Percentiles rank a stretch among this genome's conserved stretches.
Conservation (phyloP, 2,113 vertebrate genomes). For the Gulo gulo region DNA sequence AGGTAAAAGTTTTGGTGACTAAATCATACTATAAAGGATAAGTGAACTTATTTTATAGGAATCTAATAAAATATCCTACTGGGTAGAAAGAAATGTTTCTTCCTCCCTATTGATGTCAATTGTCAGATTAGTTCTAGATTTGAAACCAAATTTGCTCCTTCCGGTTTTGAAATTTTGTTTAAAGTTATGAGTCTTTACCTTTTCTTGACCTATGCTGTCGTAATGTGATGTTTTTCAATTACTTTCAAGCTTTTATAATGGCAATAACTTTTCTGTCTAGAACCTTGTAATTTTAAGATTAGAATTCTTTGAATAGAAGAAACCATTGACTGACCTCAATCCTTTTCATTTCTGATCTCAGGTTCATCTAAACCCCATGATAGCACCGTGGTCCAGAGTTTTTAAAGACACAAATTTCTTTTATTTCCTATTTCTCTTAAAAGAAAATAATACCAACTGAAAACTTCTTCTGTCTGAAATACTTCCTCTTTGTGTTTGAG, state of each 20-base stretch:
- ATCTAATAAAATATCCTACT: conserved; percentile 53
- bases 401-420: conserved; percentile 59
- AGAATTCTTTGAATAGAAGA: conserved; percentile 59
- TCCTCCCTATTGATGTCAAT: conserved; percentile 48
- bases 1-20: not conserved
- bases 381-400: conserved; percentile 17
- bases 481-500: conserved; percentile 16
- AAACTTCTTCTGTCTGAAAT: conserved; percentile 26
- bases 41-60: conserved; percentile 40
- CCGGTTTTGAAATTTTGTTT: conserved; percentile 67
- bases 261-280: conserved; percentile 48
- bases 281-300: conserved; percentile 67
- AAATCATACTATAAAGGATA: conserved; percentile 20
- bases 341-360: conserved; percentile 55
- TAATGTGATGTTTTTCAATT: conserved; percentile 62
- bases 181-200: conserved; percentile 66
- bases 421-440: not conserved
- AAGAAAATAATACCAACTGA: conserved; percentile 49
- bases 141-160: conserved; percentile 58
- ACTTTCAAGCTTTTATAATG: conserved; percentile 46
- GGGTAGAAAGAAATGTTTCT: conserved; percentile 38
- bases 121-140: conserved; percentile 61
- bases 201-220: conserved; percentile 56
- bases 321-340: conserved; percentile 49
- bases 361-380: conserved; percentile 34